Conservation (phyloP, 2,113 vertebrate genomes). For the Sporophila hypoxantha region DNA sequence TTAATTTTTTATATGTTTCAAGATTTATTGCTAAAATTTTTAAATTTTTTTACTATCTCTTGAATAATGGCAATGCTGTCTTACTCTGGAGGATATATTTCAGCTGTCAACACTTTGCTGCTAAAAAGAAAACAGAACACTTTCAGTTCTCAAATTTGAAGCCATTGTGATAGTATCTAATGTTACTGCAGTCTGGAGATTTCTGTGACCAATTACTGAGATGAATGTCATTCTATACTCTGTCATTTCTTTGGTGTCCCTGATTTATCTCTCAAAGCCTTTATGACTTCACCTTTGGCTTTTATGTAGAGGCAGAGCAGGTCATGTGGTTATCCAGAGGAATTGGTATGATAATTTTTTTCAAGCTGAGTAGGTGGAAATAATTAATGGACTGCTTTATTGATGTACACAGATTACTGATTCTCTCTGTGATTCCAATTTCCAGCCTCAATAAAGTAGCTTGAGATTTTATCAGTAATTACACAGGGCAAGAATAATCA, state of each 20-base stretch:
- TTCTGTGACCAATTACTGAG: conserved; percentile 48
- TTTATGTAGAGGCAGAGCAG: conserved; percentile 31
- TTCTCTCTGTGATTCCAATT: conserved; percentile 57
- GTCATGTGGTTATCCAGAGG: conserved; percentile 28
- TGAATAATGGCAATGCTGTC: neutral
- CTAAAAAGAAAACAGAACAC: neutral
- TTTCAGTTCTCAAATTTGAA: neutral
- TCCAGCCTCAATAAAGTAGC: conserved; percentile 57
- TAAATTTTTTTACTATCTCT: neutral
- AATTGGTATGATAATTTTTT: conserved; percentile 57
- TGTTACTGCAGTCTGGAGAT: conserved; percentile 20
- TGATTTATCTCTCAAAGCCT: conserved; percentile 1
- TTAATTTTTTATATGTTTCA: neutral
- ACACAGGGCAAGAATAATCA: conserved; percentile 56
- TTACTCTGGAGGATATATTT: neutral
- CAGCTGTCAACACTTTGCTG: neutral
- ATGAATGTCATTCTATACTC: conserved; percentile 10
- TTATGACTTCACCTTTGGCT: conserved; percentile 12
- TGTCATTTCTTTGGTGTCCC: neutral
- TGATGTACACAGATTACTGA: conserved; percentile 51
- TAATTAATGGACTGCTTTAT: conserved; percentile 68
- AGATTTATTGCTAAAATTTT: neutral
- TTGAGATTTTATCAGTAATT: conserved; percentile 70
- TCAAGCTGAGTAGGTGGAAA: conserved; percentile 53
- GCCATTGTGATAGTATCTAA: neutral